These are phyloP conservation scores for Bathynomus jamesi DNA, from an alignment of 1,140 invertebrate species.

Conservation along the genomic window DNA sequence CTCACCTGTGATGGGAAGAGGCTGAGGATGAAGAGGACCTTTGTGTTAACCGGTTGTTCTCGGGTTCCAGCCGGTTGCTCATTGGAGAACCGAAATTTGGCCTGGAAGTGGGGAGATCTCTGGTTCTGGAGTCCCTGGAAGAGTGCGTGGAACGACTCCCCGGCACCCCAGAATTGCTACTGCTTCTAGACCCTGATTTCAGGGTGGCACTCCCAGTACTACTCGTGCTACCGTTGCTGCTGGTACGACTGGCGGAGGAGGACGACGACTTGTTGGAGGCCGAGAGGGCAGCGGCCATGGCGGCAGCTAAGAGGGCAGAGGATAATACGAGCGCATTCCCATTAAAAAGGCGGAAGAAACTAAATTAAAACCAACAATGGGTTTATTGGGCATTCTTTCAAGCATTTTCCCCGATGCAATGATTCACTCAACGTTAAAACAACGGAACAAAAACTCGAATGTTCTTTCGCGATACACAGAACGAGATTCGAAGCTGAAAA, in stretches of 20 bases:
- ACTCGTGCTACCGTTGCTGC: not conserved
- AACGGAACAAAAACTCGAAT: too few relatives aligned
- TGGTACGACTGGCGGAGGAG: not conserved
- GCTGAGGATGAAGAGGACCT: not conserved
- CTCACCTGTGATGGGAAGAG: constrained; percentile 6
- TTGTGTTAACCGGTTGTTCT: not conserved
- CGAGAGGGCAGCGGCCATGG: not conserved
- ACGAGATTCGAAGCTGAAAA: too few relatives aligned
- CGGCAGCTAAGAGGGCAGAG: too few relatives aligned
- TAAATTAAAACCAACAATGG: too few relatives aligned
- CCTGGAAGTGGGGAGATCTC: not conserved
- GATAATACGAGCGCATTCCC: too few relatives aligned
- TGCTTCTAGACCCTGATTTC: not conserved
- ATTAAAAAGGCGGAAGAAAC: too few relatives aligned
- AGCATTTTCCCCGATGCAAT: too few relatives aligned
- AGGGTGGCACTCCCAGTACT: not conserved
- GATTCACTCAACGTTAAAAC: too few relatives aligned
- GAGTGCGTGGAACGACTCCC: constrained; percentile 18
- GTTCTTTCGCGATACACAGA: too few relatives aligned
- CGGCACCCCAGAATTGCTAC: not conserved
- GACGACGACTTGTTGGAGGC: not conserved
- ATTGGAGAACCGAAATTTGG: not conserved
- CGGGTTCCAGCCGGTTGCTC: not conserved
- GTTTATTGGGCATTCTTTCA: too few relatives aligned
- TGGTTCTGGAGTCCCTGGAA: constrained; percentile 4